Percentiles rank a stretch among this genome's conserved stretches.
phyloP scores from a whole-genome alignment of 2,888 invertebrate species.

The Drosophila mulleri region DNA sequence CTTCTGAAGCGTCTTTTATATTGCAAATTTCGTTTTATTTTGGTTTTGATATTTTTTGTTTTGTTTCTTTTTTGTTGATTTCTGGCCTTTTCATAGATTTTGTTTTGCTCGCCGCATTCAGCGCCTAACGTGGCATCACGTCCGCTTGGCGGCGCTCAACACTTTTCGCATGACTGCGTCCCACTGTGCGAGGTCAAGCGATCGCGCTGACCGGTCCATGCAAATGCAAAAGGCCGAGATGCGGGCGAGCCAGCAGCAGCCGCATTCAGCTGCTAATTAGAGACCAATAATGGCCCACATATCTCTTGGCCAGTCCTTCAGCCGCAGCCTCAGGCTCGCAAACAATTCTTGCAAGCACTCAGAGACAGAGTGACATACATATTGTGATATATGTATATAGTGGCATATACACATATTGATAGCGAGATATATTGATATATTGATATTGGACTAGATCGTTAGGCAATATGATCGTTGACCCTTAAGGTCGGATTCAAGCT shows the following conservation, averaged over 20 bases:
- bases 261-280: conserved; percentile 46
- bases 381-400: too few species aligned
- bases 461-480: too few species aligned
- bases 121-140: conserved; percentile 39
- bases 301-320: conserved; percentile 22
- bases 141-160: not conserved
- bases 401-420: too few species aligned
- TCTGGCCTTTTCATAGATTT: conserved; percentile 45
- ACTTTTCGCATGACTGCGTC: conserved; percentile 1
- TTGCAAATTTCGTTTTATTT: conserved; percentile 49
- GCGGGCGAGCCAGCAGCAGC: conserved; percentile 51
- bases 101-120: conserved; percentile 66
- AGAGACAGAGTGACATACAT: not conserved
- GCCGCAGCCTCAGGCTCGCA: not conserved
- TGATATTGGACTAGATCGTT: too few species aligned
- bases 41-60: not conserved
- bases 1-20: conserved; percentile 20
- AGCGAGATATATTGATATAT: too few species aligned
- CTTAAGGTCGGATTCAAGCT: too few species aligned
- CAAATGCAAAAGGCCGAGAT: conserved; percentile 63
- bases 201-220: conserved; percentile 32
- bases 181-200: conserved; percentile 71
- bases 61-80: conserved; percentile 28
- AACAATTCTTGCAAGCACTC: not conserved
- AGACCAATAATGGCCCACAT: conserved; percentile 52